These are phyloP conservation scores for Bombus pascuorum DNA, from an alignment of 1,140 invertebrate genomes.

Conservation along the genomic window DNA sequence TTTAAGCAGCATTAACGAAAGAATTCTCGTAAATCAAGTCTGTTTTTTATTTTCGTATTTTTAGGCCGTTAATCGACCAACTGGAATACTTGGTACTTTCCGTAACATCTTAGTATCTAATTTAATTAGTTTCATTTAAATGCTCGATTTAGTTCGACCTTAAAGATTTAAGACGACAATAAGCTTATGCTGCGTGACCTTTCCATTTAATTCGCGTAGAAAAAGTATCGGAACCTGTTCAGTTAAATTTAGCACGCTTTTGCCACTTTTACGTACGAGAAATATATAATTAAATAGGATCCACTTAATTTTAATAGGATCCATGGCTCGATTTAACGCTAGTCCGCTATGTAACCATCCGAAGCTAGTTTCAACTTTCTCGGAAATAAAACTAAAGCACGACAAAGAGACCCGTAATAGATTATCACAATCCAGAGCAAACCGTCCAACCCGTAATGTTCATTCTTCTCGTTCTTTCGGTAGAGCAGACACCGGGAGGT, in stretches of 20 bases:
- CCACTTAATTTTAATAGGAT: background rate
- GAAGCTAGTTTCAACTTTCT: background rate
- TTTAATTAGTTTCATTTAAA: background rate
- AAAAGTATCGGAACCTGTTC: no score
- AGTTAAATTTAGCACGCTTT: no score
- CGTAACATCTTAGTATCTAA: background rate
- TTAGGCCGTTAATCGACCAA: background rate
- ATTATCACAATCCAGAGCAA: conserved; percentile 50
- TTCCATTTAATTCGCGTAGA: no score
- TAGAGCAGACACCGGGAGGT: conserved; percentile 45
- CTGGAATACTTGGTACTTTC: background rate
- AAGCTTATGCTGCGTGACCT: background rate
- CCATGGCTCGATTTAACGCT: background rate
- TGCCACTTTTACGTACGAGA: no score
- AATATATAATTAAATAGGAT: no score
- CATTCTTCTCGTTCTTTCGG: conserved; percentile 60
- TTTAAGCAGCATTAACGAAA: background rate
- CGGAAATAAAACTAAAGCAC: background rate
- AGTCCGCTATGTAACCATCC: no score
- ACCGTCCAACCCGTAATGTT: conserved; percentile 16
- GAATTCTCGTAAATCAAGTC: background rate
- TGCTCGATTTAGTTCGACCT: no score
- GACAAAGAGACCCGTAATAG: background rate
- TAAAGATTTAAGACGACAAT: background rate
- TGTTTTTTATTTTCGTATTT: no score